phyloP scores from a whole-genome alignment of 2,113 vertebrate genomes.

The Pelecanus crispus region DNA sequence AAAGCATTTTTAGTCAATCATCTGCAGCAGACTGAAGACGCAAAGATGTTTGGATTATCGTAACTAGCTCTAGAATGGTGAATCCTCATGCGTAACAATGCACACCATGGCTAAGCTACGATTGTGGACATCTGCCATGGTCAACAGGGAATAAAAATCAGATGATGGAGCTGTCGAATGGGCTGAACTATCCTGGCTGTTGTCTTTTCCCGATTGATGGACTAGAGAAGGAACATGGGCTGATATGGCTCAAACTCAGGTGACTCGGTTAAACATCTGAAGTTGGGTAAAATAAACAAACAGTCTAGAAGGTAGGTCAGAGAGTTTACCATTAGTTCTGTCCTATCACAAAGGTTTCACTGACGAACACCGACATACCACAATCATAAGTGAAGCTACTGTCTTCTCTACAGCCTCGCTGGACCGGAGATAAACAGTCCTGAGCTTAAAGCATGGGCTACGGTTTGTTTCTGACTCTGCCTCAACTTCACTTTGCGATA shows the following conservation, averaged over 20 bases:
- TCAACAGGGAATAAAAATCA: neutral
- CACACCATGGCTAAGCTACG: neutral
- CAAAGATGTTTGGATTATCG: neutral
- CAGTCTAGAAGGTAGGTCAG: too few species aligned
- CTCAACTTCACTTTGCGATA: neutral
- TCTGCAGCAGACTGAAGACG: neutral
- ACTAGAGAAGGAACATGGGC: neutral
- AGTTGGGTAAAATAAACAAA: neutral
- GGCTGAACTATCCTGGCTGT: neutral
- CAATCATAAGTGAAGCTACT: neutral
- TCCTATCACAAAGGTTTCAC: neutral
- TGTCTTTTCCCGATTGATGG: neutral
- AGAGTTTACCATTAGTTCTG: neutral
- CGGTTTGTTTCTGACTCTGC: neutral
- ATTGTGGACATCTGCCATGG: accelerated
- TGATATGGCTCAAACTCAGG: neutral
- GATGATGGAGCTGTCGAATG: neutral
- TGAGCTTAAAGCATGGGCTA: neutral
- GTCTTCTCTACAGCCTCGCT: neutral
- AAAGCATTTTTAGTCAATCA: neutral
- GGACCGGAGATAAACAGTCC: neutral
- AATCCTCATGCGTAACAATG: accelerated
- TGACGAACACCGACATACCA: accelerated
- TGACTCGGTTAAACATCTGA: neutral
- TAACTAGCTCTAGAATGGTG: neutral